Evolutionary conservation across 2,888 invertebrate species (phyloP).

Genomic region (Microplitis deprimator): DNA sequence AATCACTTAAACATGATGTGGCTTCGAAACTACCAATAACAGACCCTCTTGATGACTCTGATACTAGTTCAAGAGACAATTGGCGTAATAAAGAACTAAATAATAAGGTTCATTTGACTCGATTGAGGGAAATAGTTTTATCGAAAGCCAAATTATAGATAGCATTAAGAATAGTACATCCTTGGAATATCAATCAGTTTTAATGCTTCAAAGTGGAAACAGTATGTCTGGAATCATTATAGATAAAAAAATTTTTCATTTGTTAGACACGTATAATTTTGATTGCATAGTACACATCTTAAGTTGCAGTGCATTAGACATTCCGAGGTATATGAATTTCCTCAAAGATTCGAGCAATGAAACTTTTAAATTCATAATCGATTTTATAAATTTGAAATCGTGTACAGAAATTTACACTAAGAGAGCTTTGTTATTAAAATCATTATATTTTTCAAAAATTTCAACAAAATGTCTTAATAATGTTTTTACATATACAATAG

Average conservation of each 20-base stretch:
- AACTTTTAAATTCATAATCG: not conserved
- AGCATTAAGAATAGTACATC: not conserved
- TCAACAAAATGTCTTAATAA: not conserved
- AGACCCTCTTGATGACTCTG: constrained; percentile 32
- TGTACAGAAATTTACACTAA: not conserved
- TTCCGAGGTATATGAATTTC: not conserved
- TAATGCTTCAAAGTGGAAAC: not conserved
- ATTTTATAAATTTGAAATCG: not conserved
- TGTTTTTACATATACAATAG: not conserved
- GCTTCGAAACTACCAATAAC: not conserved
- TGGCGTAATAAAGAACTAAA: constrained; percentile 32
- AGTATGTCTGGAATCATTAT: not conserved
- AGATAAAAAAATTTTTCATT: not conserved
- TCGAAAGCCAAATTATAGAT: not conserved
- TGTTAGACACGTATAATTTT: not conserved
- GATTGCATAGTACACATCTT: not conserved
- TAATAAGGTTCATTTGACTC: not conserved
- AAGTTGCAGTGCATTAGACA: not conserved
- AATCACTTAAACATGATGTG: not conserved
- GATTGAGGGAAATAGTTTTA: not conserved
- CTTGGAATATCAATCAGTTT: not conserved
- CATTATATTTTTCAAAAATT: not conserved
- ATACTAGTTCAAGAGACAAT: constrained; percentile 32
- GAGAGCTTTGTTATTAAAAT: not conserved
- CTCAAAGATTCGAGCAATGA: not conserved